Percentiles rank a stretch among this genome's conserved stretches.
phyloP scores from a whole-genome alignment of 2,888 invertebrate species.

The Axea sp. region DNA sequence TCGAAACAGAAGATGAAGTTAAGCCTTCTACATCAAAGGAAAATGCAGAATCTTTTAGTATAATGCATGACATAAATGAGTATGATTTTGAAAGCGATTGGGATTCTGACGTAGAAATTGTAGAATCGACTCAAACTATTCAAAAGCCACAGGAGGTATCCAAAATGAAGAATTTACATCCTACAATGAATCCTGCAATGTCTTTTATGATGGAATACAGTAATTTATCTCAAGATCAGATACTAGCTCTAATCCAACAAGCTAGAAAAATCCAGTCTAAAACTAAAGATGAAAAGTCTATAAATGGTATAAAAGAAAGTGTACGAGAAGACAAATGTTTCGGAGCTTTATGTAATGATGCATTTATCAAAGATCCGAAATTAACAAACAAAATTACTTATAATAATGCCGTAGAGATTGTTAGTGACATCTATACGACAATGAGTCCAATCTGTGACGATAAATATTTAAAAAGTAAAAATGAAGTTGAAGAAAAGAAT shows the following conservation, averaged over 20 bases:
- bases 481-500: neutral
- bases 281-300: too few species aligned
- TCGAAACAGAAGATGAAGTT: conserved; percentile 24
- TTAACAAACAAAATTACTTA: neutral
- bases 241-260: conserved; percentile 79
- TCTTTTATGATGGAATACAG: conserved; percentile 88
- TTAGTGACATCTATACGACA: conserved; percentile 39
- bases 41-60: conserved; percentile 8
- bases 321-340: conserved; percentile 22
- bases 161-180: conserved; percentile 64
- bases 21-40: conserved; percentile 50
- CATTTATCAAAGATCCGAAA: conserved; percentile 51
- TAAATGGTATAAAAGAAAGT: too few species aligned
- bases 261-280: conserved; percentile 69
- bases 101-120: conserved; percentile 65
- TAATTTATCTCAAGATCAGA: conserved; percentile 86
- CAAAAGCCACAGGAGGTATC: too few species aligned
- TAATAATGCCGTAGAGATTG: conserved; percentile 26
- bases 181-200: conserved; percentile 47
- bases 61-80: conserved; percentile 64
- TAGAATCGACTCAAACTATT: conserved; percentile 68
- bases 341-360: conserved; percentile 60
- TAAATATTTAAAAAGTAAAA: conserved; percentile 16
- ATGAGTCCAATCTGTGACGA: conserved; percentile 32
- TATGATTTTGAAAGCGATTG: conserved; percentile 67